A percentile compares a stretch with the other conserved stretches of the same genome.
Conservation (phyloP, 2,888 invertebrate genomes). For the Drosophila testacea region DNA sequence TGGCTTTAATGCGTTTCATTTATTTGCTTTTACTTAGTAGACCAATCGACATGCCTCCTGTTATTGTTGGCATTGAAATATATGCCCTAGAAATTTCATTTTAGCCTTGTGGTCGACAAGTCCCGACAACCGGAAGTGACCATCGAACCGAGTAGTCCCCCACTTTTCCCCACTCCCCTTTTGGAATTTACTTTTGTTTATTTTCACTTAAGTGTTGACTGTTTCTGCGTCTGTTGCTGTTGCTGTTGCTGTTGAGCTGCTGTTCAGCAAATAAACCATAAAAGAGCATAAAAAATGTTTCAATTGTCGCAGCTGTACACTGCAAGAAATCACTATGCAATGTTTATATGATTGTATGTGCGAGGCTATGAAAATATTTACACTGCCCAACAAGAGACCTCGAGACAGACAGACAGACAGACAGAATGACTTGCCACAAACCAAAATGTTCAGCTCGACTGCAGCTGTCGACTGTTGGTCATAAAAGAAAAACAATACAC, state of each 20-base stretch:
- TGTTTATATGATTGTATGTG: conserved; percentile 26
- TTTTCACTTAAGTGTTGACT: conserved; percentile 71
- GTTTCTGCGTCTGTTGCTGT: conserved; percentile 20
- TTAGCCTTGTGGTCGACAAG: conserved; percentile 33
- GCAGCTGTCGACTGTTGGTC: conserved; percentile 61
- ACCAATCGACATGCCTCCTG: conserved; percentile 24
- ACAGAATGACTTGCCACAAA: conserved; percentile 5
- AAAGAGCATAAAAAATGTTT: conserved; percentile 77
- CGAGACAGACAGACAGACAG: conserved; percentile 26
- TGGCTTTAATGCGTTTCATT: conserved; percentile 47
- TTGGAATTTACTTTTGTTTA: conserved; percentile 60
- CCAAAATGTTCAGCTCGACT: conserved; percentile 51
- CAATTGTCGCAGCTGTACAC: conserved; percentile 71
- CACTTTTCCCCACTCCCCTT: neutral
- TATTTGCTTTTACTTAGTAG: conserved; percentile 52
- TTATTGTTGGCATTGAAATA: conserved; percentile 35
- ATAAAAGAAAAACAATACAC: conserved; percentile 60
- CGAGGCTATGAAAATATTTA: conserved; percentile 58
- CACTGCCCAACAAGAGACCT: conserved; percentile 37
- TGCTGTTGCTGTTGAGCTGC: conserved; percentile 21
- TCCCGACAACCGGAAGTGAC: conserved; percentile 50
- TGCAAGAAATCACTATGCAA: conserved; percentile 50
- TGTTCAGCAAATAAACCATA: conserved; percentile 69
- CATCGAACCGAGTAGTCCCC: conserved; percentile 31
- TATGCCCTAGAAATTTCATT: conserved; percentile 42